These are phyloP conservation scores for Dryoscopus gambensis DNA, from an alignment of 2,113 vertebrate species.

Conservation along the genomic window DNA sequence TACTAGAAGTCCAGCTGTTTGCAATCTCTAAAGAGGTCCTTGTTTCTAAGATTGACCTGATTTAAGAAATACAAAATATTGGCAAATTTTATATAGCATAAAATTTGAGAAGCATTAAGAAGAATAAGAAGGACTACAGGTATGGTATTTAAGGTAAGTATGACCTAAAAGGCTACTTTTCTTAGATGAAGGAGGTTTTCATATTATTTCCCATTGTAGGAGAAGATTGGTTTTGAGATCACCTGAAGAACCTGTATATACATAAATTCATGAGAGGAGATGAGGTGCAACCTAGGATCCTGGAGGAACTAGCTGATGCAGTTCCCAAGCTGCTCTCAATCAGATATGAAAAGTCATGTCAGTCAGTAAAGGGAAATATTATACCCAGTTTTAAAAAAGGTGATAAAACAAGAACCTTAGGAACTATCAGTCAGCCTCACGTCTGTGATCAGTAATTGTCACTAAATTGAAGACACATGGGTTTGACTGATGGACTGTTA, in stretches of 20 bases:
- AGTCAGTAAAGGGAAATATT: not conserved
- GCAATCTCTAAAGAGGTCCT: not conserved
- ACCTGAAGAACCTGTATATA: not conserved
- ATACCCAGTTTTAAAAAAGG: not conserved
- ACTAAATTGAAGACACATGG: not conserved
- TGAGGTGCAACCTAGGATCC: not conserved
- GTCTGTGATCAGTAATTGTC: not conserved
- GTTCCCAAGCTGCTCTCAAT: not conserved
- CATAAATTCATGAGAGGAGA: not conserved
- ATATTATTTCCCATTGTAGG: not conserved
- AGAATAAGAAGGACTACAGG: not conserved
- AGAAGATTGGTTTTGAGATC: not conserved
- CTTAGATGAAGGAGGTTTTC: not conserved
- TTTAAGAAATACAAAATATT: not conserved
- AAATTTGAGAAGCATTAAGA: not conserved
- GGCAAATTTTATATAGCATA: not conserved
- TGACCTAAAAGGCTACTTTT: not conserved
- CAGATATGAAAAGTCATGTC: not conserved
- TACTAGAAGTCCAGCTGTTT: not conserved
- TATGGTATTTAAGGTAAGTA: not conserved
- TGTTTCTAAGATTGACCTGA: not conserved
- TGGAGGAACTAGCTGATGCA: not conserved
- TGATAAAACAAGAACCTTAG: not conserved
- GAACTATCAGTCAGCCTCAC: not conserved
- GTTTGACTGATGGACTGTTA: not conserved